Base-by-base conservation (phyloP, 2,113 vertebrate species). In the Neolamprologus modestus region DNA sequence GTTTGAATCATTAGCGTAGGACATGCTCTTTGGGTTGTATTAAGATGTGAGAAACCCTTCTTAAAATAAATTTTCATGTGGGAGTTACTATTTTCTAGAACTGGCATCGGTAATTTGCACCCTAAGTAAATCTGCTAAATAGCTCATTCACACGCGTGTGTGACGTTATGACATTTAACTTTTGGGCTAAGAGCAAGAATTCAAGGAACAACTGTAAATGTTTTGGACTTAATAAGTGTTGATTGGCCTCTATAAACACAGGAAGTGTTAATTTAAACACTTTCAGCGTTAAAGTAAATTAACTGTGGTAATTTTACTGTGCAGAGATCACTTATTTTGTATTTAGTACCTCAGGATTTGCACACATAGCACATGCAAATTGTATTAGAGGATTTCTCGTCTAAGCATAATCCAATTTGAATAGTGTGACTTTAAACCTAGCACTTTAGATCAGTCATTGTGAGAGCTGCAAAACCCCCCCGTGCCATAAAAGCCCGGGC, bases 371-470 rank as follows among this genome's bases (percentile, higher is more conserved):
- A 83, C 35, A 68, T 81, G 45, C 26, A 87, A 83, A 84, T 87
- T 81, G 47, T 40, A 78, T 68, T 78, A 81, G 16, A 83, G 82
- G 73, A 85, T 88, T 89, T 78, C 24, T 86, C 37, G n/a, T 50
- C 17, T 82, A 35, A 82, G 87, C 68, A 45, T 84, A 89, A 92
- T 88, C 82, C 42, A 79, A 80, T 89, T 91, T 82, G 19, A 88
- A 61, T 5, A 68, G 76, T 86, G 66, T 68, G 66, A 88, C 85
- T 87, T 88, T 57, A 87, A 88, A 90, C 66, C 55, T 84, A 66
- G 54, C 13, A n/a, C 82, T 81, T 76, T 19, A 85, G 19, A 80
- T 87, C 47, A 71, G 59, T 71, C 81, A 28, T 82, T 78, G 37
- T 86, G n/a, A 55, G 11, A 53, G 57, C 61, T 71, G 40, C 28